Conservation (phyloP, 2,797 vertebrate genomes). For the Leuciscus waleckii region DNA sequence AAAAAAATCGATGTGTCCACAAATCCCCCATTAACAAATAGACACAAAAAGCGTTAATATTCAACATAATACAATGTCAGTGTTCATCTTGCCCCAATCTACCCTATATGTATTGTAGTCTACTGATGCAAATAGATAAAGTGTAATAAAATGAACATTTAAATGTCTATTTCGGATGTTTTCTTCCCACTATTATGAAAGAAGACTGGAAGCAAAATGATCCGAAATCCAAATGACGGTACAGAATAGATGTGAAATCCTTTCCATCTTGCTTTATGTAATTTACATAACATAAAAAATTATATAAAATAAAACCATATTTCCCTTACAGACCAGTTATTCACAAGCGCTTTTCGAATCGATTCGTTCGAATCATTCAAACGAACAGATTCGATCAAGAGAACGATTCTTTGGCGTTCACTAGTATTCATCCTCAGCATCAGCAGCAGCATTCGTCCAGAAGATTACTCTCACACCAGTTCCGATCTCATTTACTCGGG, state of each 20-base stretch:
- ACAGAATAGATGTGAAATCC: neutral
- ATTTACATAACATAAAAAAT: neutral
- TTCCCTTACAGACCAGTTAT: neutral
- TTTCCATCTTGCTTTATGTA: neutral
- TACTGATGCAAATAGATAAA: neutral
- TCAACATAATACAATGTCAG: neutral
- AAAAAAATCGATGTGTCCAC: neutral
- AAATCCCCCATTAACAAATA: neutral
- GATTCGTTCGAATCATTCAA: neutral
- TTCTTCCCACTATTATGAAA: neutral
- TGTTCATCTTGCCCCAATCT: too few species aligned
- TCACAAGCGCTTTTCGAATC: neutral
- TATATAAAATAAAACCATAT: neutral
- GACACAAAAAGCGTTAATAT: neutral
- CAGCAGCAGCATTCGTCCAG: slow-evolving; percentile 36
- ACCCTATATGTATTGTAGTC: neutral
- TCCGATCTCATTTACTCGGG: neutral
- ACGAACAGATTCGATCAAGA: neutral
- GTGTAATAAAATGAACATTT: neutral
- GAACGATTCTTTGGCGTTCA: slow-evolving; percentile 1
- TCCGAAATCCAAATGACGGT: neutral
- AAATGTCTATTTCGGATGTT: neutral
- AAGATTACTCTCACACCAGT: neutral
- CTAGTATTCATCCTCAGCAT: slow-evolving; percentile 3
- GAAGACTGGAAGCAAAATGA: neutral